Base-by-base conservation (phyloP, 2,797 vertebrate genomes). In the Fistularia tabacaria region DNA sequence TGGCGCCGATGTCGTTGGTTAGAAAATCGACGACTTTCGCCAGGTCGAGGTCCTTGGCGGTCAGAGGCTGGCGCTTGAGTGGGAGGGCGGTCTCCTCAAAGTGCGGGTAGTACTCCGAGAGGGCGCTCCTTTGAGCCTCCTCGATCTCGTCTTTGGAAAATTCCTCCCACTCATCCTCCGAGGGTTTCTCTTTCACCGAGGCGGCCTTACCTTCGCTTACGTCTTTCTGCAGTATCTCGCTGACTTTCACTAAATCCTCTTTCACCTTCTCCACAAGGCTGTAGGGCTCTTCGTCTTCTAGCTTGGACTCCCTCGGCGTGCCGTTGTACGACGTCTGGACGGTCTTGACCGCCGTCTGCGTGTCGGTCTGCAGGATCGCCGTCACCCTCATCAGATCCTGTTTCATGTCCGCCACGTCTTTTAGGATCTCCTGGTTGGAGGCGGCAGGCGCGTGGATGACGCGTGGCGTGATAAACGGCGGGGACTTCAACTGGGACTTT, bases 361-460 rank as follows among this genome's bases (percentile, higher is more conserved):
- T 82, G 71, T 99, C 94, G 51, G 94, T 98, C 86, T 99, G 96
- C 43, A 99, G 90, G 73, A 99, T 97, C 8, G 97, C 96, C 4
- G 95, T 96, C 97, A 99, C 97, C 85, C 95, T 93, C 65, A 99
- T 99, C 48, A 99, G 87, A 88, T 99, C 98, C 83, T 99, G 93
- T 80, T 98, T 99, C 97, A 99, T 99, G 75, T 99, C 96, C 40
- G 96, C 97, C 77, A 99, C 98, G 51, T 99, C 98, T 88, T 93
- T 97, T 62, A 99, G 67, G 68, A 99, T 97, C 82, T 99, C 98
- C 87, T 97, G 97, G 87, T 93, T 99, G 69, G 96, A 92, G 14
- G 94, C 82, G 36, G 92, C 84, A 41, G 93, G 89, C 64, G 94
- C 77, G 84, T 94, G 98, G 76, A 96, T 92, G 78, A 95, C 89